Conservation (phyloP, 2,113 vertebrate species). For the Cephalopholis sonnerati region DNA sequence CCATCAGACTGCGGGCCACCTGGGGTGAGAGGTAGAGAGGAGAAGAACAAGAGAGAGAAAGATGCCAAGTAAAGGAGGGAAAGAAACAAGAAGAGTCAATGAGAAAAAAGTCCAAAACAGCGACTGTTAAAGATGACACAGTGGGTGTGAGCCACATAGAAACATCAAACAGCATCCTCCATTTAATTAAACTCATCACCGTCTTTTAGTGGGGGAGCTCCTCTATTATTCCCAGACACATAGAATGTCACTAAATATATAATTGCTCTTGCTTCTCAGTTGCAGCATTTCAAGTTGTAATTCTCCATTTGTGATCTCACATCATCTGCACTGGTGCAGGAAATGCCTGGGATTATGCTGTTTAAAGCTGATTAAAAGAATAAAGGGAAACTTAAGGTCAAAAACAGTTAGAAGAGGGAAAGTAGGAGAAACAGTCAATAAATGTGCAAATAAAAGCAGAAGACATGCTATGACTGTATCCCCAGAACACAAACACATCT, state of each 20-base stretch:
- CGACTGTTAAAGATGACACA: constrained; percentile 56
- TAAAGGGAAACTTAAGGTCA: constrained; percentile 48
- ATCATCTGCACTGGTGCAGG: constrained; percentile 45
- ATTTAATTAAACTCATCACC: constrained; percentile 76
- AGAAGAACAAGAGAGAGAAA: constrained; percentile 7
- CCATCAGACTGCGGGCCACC: constrained; percentile 92
- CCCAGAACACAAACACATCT: constrained; percentile 52
- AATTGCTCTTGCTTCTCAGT: constrained; percentile 71
- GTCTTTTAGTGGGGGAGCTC: constrained; percentile 54
- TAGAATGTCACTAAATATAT: constrained; percentile 75
- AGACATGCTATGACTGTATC: constrained; percentile 32
- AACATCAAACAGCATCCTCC: constrained; percentile 80
- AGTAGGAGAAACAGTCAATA: constrained; percentile 40
- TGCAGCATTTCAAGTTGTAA: constrained; percentile 71
- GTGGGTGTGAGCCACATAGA: constrained; percentile 57
- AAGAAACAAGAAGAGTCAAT: constrained; percentile 37
- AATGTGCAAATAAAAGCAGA: constrained; percentile 36
- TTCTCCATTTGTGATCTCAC: constrained; percentile 48
- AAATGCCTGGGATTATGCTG: constrained; percentile 31
- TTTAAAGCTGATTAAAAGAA: constrained; percentile 61
- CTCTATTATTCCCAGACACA: constrained; percentile 71
- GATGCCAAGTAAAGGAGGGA: background rate
- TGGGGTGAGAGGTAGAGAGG: constrained; percentile 67
- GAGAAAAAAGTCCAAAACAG: constrained; percentile 32
- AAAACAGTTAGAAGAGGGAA: constrained; percentile 22